These are phyloP conservation scores for Tylochromis polylepis DNA, from an alignment of 2,113 vertebrate genomes.

Conservation along the genomic window DNA sequence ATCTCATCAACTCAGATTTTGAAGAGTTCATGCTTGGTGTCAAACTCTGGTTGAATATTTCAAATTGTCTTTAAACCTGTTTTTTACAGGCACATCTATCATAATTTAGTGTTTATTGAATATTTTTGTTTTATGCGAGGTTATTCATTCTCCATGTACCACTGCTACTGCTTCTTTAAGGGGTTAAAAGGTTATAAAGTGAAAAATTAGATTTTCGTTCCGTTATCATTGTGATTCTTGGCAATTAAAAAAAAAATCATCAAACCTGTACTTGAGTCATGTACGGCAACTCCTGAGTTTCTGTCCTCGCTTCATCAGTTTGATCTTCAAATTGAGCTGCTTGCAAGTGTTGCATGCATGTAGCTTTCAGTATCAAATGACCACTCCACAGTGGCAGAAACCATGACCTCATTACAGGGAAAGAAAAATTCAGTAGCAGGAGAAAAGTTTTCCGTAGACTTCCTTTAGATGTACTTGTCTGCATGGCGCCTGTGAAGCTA, in stretches of 20 bases:
- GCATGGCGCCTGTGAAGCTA: constrained; percentile 44
- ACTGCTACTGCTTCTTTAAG: background rate
- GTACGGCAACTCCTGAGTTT: background rate
- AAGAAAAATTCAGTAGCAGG: constrained; percentile 29
- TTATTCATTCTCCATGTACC: background rate
- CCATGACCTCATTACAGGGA: constrained; percentile 31
- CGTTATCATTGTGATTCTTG: background rate
- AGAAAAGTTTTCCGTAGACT: constrained; percentile 24
- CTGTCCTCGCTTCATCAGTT: background rate
- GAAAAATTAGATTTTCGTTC: background rate
- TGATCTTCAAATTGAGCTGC: background rate
- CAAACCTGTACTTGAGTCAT: background rate
- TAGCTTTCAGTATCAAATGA: background rate
- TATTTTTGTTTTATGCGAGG: background rate
- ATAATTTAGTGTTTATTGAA: background rate
- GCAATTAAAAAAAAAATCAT: background rate
- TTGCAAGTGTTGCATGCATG: background rate
- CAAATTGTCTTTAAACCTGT: background rate
- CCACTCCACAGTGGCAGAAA: background rate
- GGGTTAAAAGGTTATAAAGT: background rate
- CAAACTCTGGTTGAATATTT: background rate
- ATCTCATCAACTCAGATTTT: constrained; percentile 34
- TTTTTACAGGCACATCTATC: background rate
- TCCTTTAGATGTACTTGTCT: constrained; percentile 32
- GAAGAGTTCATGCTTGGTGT: constrained; percentile 45